Conservation (phyloP, 37 sponge, comb jelly and placozoan genomes). For the Haliclona indistincta region DNA sequence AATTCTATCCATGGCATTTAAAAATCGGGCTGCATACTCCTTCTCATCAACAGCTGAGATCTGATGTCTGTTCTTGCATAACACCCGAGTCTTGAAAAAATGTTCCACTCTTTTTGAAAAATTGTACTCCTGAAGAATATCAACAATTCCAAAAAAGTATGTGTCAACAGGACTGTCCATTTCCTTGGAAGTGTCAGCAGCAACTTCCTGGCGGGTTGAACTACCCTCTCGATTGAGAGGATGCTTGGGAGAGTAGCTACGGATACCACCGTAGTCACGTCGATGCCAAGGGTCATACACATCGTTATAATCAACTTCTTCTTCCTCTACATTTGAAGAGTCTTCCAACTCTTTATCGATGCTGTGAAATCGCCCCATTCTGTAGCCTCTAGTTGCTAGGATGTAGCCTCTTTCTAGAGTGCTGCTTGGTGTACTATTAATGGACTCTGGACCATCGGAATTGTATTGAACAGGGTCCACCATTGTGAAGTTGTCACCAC, state of each 20-base stretch:
- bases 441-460: neutral
- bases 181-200: neutral
- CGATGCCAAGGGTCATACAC: constrained; percentile 59
- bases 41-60: constrained; percentile 73
- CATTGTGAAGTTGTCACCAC: constrained; percentile 20
- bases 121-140: constrained; percentile 90
- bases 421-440: neutral
- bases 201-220: neutral
- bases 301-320: neutral
- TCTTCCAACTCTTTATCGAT: neutral
- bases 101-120: constrained; percentile 72
- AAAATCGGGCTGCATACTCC: constrained; percentile 70
- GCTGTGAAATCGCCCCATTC: neutral
- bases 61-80: constrained; percentile 41
- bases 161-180: constrained; percentile 24
- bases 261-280: constrained; percentile 68
- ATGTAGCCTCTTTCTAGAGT: neutral
- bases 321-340: neutral
- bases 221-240: constrained; percentile 5
- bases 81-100: constrained; percentile 62
- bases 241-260: constrained; percentile 47
- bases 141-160: constrained; percentile 88
- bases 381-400: neutral
- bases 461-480: neutral
- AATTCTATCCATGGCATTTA: constrained; percentile 48